A percentile compares a stretch with the other conserved stretches of the same genome.
phyloP scores from a whole-genome alignment of 2,113 vertebrate species.

The Athene cunicularia region DNA sequence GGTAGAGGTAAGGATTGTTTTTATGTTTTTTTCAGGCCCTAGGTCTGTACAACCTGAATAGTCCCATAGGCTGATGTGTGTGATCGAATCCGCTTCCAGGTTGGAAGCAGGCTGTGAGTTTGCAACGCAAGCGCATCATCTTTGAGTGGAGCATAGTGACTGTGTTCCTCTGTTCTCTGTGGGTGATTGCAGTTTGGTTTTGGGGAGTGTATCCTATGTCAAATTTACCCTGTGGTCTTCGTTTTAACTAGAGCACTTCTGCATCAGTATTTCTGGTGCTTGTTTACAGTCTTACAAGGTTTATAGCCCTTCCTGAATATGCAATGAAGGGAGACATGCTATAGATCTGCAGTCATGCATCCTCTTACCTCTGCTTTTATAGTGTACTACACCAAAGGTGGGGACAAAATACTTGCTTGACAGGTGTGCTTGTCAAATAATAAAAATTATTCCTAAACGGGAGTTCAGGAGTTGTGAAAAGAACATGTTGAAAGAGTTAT shows the following conservation, averaged over 20 bases:
- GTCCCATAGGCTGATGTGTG: background rate
- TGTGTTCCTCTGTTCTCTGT: background rate
- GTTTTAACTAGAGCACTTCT: background rate
- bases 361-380: background rate
- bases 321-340: background rate
- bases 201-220: background rate
- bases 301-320: background rate
- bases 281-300: background rate
- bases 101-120: background rate
- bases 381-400: background rate
- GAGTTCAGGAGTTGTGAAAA: background rate
- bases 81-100: background rate
- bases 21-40: background rate
- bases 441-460: background rate
- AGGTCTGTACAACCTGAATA: background rate
- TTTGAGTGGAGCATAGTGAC: background rate
- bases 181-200: background rate
- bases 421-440: background rate
- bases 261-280: background rate
- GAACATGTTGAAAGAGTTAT: background rate
- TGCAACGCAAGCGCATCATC: accelerated
- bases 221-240: background rate
- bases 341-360: background rate
- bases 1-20: background rate
- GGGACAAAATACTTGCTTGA: background rate